phyloP scores from a whole-genome alignment of 2,113 vertebrate genomes.

The Syngnathus floridae region DNA sequence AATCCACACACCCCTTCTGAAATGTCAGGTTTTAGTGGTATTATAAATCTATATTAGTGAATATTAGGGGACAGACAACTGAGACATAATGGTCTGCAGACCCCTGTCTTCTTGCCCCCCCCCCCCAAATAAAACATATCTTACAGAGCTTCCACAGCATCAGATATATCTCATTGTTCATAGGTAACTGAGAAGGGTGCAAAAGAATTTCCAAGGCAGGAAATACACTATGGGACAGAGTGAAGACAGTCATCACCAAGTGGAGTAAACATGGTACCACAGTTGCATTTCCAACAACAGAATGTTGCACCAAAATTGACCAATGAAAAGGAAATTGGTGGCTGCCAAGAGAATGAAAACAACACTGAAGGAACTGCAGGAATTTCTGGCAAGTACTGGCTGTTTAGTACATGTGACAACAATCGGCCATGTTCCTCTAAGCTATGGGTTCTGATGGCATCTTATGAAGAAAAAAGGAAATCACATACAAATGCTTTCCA shows the following conservation, averaged over 20 bases:
- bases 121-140: not conserved
- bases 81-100: not conserved
- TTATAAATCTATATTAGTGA: not conserved
- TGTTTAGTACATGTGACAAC: not conserved
- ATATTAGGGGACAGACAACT: not conserved
- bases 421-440: conserved; percentile 15
- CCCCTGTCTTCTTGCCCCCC: not conserved
- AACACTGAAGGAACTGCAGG: not conserved
- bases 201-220: not conserved
- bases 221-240: not conserved
- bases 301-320: not conserved
- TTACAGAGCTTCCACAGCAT: not conserved
- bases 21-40: not conserved
- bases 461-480: not conserved
- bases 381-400: not conserved
- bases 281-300: not conserved
- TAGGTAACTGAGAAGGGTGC: not conserved
- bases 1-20: not conserved
- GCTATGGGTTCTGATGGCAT: not conserved
- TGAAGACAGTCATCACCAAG: not conserved
- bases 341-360: not conserved
- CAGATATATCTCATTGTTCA: not conserved
- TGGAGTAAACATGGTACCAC: not conserved
- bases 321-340: not conserved
- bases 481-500: not conserved